Conservation (phyloP, 2,113 vertebrate species). For the Saccopteryx bilineata region DNA sequence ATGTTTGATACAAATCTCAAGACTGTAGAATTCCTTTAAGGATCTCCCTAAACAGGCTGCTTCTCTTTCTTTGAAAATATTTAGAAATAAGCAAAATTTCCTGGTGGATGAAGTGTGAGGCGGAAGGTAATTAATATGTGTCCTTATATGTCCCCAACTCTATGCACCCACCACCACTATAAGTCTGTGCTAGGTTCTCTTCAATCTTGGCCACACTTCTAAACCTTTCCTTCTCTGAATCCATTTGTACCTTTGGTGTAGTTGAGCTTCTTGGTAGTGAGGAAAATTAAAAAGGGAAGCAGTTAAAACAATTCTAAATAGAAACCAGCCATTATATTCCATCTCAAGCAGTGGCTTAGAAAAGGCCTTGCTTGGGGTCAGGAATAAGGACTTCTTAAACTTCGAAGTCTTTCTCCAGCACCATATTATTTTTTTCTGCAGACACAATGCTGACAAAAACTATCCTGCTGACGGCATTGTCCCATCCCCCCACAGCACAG, state of each 20-base stretch:
- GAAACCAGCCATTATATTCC: neutral
- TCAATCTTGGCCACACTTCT: neutral
- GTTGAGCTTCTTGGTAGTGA: neutral
- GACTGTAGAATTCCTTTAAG: neutral
- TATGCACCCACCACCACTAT: neutral
- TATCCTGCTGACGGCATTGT: neutral
- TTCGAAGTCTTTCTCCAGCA: constrained; percentile 6
- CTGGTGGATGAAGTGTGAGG: neutral
- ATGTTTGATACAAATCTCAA: constrained; percentile 35
- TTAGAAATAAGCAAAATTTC: constrained; percentile 34
- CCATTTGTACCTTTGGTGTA: neutral
- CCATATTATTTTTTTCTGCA: neutral
- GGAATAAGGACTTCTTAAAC: neutral
- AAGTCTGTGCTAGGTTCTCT: neutral
- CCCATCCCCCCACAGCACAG: neutral
- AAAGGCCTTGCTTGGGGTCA: neutral
- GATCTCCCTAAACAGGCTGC: neutral
- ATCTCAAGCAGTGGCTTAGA: neutral
- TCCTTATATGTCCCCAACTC: neutral
- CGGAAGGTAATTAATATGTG: neutral
- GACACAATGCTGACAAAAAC: neutral
- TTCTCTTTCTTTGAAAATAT: neutral
- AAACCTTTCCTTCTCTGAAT: neutral
- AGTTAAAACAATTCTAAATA: neutral
- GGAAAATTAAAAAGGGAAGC: neutral